These are phyloP conservation scores for Zaprionus capensis DNA, from an alignment of 1,140 invertebrate genomes.

Conservation along the genomic window DNA sequence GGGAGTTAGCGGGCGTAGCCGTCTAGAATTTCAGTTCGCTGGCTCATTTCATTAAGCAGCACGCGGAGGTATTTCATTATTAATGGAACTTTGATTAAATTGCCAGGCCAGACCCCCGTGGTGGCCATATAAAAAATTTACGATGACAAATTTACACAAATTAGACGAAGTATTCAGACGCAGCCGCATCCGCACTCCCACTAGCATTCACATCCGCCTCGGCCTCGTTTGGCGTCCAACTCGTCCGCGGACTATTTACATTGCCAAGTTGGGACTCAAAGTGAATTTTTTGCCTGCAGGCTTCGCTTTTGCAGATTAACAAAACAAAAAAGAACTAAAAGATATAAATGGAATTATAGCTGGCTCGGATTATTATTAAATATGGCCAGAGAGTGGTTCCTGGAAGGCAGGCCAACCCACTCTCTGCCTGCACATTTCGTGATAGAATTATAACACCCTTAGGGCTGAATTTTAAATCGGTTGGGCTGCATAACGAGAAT, in stretches of 20 bases:
- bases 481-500: not conserved
- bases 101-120: slow-evolving; percentile 36
- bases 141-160: slow-evolving; percentile 71
- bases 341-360: not conserved
- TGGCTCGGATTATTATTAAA: not conserved
- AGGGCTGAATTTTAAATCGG: not conserved
- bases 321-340: not conserved
- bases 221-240: not conserved
- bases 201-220: not conserved
- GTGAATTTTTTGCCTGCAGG: not conserved
- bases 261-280: slow-evolving; percentile 4
- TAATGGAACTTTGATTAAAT: slow-evolving; percentile 82
- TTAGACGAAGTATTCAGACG: slow-evolving; percentile 47
- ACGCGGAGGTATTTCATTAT: slow-evolving; percentile 65
- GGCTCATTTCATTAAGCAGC: slow-evolving; percentile 45
- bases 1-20: not conserved
- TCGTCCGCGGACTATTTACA: slow-evolving; percentile 38
- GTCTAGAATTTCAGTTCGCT: slow-evolving; percentile 50
- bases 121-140: slow-evolving; percentile 41
- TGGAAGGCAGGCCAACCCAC: not conserved
- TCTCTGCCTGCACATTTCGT: not conserved
- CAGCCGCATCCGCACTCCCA: slow-evolving; percentile 9
- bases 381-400: not conserved
- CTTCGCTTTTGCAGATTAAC: not conserved
- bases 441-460: not conserved